Base-by-base conservation (phyloP, 2,888 invertebrate species). In the Yponomeuta sedellus region DNA sequence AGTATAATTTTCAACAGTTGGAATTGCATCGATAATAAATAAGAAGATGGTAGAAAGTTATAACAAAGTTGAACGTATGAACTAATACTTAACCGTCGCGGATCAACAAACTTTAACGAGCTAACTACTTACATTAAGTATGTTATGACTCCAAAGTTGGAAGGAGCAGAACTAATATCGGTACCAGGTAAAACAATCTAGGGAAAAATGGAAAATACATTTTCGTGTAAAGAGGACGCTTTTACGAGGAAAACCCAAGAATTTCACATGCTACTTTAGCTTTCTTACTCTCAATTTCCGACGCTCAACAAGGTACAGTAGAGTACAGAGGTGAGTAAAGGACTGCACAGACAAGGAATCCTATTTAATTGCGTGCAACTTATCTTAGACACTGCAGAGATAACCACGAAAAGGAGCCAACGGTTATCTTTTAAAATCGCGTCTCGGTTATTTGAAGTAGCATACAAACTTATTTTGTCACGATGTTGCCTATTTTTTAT, bases 151-250 rank as follows among this genome's bases (percentile, higher is more conserved):
- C 10, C 4, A 59, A 25, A 59, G 59, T 59, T 59, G 10, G 20
- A 59, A 59, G 25, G 20, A 34, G 34, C 44, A 16, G 16, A 52
- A 52, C 44, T 16, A 52, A 52, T 52, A 52, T 52, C 8, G 16
- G 44, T 12, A 52, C 44, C 16, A 16, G 44, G 16, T 16, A 16
- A 16, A 52, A 52, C 12, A 52, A 52, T 12, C 22, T 22, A 25
- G 10, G 25, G 10, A 22, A 59, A 59, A 59, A 25, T 59, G 20
- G 59, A 59, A 59, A 59, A 59, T 59, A 59, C 80, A 52, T 85
- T 86, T 86, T 86, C 25, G 22, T 59, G 20, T 59, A 20, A 59
- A 25, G 59, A 59, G 20, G 25, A 59, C 10, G 59, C 59, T 12
- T 59, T 59, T 59, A 59, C 59, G 25, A 59, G 39, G 63, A 63